A percentile compares a stretch with the other conserved stretches of the same genome.
phyloP scores from a whole-genome alignment of 2,797 vertebrate genomes.

The Orientallactaga sibirica region DNA sequence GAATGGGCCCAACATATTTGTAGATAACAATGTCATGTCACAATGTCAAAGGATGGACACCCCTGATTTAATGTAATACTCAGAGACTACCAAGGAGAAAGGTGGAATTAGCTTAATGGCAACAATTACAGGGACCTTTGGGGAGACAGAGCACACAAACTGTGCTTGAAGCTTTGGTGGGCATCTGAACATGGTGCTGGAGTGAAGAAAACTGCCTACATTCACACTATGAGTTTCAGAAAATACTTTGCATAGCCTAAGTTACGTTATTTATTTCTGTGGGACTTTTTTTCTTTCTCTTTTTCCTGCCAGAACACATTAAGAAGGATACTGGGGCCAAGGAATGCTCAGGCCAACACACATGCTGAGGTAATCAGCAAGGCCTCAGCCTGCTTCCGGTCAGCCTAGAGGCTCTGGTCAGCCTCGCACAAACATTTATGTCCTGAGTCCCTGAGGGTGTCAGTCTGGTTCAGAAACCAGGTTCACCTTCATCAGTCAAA shows the following conservation, averaged over 20 bases:
- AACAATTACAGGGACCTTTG: too few species aligned
- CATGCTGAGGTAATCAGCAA: constrained; percentile 19
- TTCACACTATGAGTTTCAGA: constrained; percentile 7
- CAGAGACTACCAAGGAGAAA: not conserved
- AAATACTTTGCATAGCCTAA: constrained; percentile 35
- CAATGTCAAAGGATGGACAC: too few species aligned
- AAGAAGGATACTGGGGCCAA: constrained; percentile 48
- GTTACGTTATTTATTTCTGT: constrained; percentile 49
- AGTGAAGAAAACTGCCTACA: not conserved
- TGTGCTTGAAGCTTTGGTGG: not conserved
- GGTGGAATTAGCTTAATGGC: not conserved
- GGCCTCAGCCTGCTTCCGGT: not conserved
- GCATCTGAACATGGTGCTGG: not conserved
- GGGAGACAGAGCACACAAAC: not conserved
- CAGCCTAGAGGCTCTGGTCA: not conserved
- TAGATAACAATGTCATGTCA: too few species aligned
- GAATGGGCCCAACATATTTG: too few species aligned
- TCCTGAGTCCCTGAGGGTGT: not conserved
- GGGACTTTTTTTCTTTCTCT: constrained; percentile 21
- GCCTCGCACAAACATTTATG: not conserved
- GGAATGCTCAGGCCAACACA: not conserved
- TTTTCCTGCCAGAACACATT: constrained; percentile 58
- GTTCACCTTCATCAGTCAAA: constrained; percentile 14
- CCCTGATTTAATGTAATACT: not conserved
- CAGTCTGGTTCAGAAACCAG: constrained; percentile 9